Evolutionary conservation across 2,797 vertebrate species (phyloP).

Genomic region (Chelon labrosus): DNA sequence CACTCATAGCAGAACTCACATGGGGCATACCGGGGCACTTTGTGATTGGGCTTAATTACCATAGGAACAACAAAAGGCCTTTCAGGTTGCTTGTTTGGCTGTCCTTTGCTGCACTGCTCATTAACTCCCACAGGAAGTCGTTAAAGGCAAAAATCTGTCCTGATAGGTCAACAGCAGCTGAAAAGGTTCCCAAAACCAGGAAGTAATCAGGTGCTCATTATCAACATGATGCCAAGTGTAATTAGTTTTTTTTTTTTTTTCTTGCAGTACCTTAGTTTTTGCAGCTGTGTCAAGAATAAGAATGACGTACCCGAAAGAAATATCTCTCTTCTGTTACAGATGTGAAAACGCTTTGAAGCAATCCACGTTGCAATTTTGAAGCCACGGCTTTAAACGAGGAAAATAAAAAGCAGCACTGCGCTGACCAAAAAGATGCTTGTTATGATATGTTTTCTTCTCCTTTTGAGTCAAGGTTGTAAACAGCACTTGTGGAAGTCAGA

Average conservation of each 20-base stretch:
- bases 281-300: conserved; percentile 11
- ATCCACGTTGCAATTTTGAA: conserved; percentile 15
- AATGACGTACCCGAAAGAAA: not conserved
- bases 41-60: conserved; percentile 75
- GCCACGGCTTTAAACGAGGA: conserved; percentile 4
- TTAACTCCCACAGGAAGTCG: conserved; percentile 77
- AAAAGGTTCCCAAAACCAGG: conserved; percentile 78
- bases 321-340: not conserved
- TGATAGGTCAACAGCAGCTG: conserved; percentile 77
- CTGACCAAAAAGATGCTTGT: not conserved
- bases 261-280: not conserved
- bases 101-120: conserved; percentile 57
- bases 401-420: not conserved
- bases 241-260: conserved; percentile 46
- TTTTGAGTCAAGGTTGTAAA: conserved; percentile 17
- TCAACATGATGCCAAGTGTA: conserved; percentile 67
- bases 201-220: conserved; percentile 76
- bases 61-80: conserved; percentile 72
- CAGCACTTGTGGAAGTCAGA: not conserved
- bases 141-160: conserved; percentile 62
- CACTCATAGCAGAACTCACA: conserved; percentile 40
- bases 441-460: not conserved
- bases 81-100: conserved; percentile 67
- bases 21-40: conserved; percentile 41
- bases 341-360: conserved; percentile 5